phyloP scores from a whole-genome alignment of 2,113 vertebrate species.

The Sigmodon hispidus region DNA sequence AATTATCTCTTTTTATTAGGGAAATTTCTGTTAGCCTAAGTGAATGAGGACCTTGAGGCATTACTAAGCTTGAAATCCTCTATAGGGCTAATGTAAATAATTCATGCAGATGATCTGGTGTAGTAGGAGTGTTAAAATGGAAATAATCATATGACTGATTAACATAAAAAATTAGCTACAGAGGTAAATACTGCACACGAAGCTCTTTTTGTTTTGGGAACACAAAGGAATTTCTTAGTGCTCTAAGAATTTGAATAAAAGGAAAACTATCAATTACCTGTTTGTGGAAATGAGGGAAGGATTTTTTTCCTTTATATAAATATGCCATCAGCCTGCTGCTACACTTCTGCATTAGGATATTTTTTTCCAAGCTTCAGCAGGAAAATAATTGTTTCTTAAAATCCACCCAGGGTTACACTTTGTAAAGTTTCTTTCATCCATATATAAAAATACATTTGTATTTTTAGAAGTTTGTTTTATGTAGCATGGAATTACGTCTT shows the following conservation, averaged over 20 bases:
- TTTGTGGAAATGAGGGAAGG: slow-evolving; percentile 49
- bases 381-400: slow-evolving; percentile 10
- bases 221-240: slow-evolving; percentile 57
- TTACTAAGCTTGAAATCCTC: slow-evolving; percentile 63
- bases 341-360: background rate
- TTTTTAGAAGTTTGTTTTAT: background rate
- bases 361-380: slow-evolving; percentile 11
- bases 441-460: background rate
- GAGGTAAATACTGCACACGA: slow-evolving; percentile 62
- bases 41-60: slow-evolving; percentile 27
- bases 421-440: slow-evolving; percentile 44
- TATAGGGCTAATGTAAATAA: slow-evolving; percentile 48
- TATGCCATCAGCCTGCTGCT: background rate
- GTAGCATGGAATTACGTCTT: slow-evolving; percentile 15
- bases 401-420: slow-evolving; percentile 33
- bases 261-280: slow-evolving; percentile 16
- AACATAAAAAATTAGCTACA: slow-evolving; percentile 73
- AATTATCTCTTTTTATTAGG: slow-evolving; percentile 47
- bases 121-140: slow-evolving; percentile 43
- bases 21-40: background rate
- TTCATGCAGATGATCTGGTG: slow-evolving; percentile 61
- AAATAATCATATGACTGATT: slow-evolving; percentile 67
- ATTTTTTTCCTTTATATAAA: slow-evolving; percentile 42
- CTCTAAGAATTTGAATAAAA: slow-evolving; percentile 58
- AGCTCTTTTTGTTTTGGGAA: slow-evolving; percentile 61